phyloP scores from a whole-genome alignment of 2,113 vertebrate genomes.

The Corythaeola cristata region DNA sequence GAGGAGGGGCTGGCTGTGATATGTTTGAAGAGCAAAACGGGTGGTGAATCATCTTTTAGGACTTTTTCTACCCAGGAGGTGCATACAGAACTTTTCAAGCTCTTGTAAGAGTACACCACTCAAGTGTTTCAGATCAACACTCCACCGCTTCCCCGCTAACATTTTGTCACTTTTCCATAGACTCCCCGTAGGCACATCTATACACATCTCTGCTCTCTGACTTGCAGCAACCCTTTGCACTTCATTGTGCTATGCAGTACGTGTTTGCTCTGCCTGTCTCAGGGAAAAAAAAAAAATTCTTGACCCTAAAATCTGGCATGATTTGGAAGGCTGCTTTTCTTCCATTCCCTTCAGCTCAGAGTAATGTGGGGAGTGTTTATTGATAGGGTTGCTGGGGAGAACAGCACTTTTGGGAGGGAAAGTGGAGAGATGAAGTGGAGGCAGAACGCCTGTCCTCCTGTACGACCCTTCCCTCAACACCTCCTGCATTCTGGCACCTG shows the following conservation, averaged over 20 bases:
- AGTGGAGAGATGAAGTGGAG: background rate
- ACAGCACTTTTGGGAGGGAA: background rate
- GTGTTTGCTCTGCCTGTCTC: background rate
- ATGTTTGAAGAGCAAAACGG: background rate
- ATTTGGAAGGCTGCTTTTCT: background rate
- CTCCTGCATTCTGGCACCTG: background rate
- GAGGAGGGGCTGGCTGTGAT: background rate
- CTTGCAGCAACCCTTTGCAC: background rate
- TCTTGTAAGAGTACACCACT: background rate
- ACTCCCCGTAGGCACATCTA: background rate
- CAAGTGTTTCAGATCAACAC: rapidly evolving
- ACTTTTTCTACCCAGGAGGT: background rate
- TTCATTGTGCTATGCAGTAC: background rate
- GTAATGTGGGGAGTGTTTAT: background rate
- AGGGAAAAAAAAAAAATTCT: background rate
- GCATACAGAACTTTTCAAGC: background rate
- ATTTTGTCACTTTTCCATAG: background rate
- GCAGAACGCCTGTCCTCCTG: background rate
- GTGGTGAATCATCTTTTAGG: background rate
- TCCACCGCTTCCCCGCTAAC: background rate
- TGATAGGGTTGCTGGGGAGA: background rate
- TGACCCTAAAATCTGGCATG: background rate
- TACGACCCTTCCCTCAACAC: background rate
- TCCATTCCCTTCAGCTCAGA: background rate
- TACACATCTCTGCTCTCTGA: background rate